These are phyloP conservation scores for Nephila pilipes DNA, from an alignment of 1,140 invertebrate genomes.

Conservation along the genomic window DNA sequence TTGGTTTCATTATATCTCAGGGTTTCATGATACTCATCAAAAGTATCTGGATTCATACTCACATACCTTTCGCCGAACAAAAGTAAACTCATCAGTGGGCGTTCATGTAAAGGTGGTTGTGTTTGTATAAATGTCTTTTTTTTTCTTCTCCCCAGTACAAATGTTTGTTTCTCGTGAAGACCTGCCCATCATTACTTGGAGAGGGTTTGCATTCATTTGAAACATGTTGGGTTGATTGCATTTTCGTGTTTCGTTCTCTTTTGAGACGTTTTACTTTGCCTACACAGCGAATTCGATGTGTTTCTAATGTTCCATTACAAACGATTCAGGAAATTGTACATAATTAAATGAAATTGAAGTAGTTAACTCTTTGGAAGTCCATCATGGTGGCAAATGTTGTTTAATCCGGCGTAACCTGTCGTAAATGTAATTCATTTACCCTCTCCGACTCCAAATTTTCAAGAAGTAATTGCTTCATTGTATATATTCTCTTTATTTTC, in stretches of 20 bases:
- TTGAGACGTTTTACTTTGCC: not conserved
- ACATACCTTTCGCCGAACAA: conserved; percentile 43
- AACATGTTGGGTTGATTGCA: not conserved
- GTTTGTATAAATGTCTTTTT: conserved; percentile 3
- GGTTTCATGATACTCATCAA: conserved; percentile 37
- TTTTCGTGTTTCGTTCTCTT: not conserved
- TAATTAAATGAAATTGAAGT: too few species aligned
- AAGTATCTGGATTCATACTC: conserved; percentile 42
- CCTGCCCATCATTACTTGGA: not conserved
- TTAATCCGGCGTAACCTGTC: too few species aligned
- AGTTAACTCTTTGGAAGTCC: too few species aligned
- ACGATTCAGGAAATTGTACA: too few species aligned
- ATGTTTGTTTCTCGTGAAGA: not conserved
- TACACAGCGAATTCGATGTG: not conserved
- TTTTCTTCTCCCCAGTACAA: conserved; percentile 45
- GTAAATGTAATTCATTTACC: too few species aligned
- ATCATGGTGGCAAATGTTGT: too few species aligned
- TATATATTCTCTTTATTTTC: too few species aligned
- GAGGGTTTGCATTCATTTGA: not conserved
- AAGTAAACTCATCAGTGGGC: conserved; percentile 10
- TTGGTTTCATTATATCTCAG: conserved; percentile 54
- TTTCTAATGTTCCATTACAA: not conserved
- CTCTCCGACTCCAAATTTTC: too few species aligned
- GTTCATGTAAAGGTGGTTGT: conserved; percentile 9
- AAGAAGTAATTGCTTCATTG: too few species aligned